Evolutionary conservation across 2,888 invertebrate species (phyloP).

Genomic region (Phengaris alcon): DNA sequence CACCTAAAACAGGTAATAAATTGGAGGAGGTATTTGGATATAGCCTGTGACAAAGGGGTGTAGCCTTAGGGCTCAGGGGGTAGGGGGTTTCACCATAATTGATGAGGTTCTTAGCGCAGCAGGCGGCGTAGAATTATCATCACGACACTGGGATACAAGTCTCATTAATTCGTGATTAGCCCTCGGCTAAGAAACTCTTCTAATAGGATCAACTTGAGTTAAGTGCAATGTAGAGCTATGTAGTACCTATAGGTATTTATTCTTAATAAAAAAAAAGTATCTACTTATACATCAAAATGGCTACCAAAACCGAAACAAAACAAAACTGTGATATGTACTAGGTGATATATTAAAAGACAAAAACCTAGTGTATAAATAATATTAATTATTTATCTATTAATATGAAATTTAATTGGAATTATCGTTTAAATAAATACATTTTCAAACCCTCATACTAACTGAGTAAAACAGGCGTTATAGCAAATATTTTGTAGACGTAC

Average conservation of each 20-base stretch:
- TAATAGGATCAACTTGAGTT: constrained; percentile 72
- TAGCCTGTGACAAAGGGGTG: constrained; percentile 48
- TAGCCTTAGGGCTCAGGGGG: constrained; percentile 56
- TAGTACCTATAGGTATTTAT: too few species aligned
- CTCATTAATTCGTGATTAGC: constrained; percentile 79
- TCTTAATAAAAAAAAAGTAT: background rate
- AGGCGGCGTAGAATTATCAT: constrained; percentile 73
- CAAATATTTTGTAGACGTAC: too few species aligned
- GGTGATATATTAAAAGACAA: background rate
- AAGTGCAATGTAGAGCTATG: constrained; percentile 48
- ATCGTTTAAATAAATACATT: background rate
- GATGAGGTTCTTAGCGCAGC: constrained; percentile 78
- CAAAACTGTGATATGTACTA: background rate
- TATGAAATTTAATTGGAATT: background rate
- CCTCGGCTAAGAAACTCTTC: constrained; percentile 64
- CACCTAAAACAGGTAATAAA: constrained; percentile 36
- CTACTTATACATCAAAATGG: too few species aligned
- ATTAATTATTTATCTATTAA: background rate
- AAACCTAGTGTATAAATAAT: too few species aligned
- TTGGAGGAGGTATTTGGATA: constrained; percentile 39
- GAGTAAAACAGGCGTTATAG: too few species aligned
- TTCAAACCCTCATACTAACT: background rate
- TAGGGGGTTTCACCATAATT: constrained; percentile 74
- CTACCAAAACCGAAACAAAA: background rate
- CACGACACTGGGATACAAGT: constrained; percentile 71